Evolutionary conservation across 2,797 vertebrate genomes (phyloP), one percentile per base, ranked within the genome.

Genomic region (Silurus lanzhouensis): DNA sequence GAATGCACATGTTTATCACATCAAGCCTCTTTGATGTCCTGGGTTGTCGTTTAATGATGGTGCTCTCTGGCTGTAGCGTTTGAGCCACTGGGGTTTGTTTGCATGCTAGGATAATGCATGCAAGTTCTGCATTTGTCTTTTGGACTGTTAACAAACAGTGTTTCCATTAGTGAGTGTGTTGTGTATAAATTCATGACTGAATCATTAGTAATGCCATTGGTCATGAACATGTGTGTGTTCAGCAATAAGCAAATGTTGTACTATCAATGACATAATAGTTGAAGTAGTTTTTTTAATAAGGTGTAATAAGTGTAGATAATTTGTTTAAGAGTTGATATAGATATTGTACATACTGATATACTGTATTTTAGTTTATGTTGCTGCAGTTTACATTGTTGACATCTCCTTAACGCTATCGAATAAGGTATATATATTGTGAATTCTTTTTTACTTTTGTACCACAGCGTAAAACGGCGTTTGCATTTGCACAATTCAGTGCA

Each of bases 141-240:
- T 81, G 60, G 83, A 81, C 82, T 83, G 48, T 88, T 83, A 83
- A 85, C 66, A 88, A 80, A 66, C n/a, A 9, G 19, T 55, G 44
- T 63, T 68, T 83, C 60, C 19, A 60, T 75, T 52, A 64, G 77
- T 58, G 19, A 70, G 38, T 25, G 52, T 85, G 68, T 86, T 87
- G 58, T 84, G 74, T 87, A 76, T 86, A 44, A 84, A 52, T 82
- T 67, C 75, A 4, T 72, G 84, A 84, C 67, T 70, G n/a, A 83
- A 38, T 64, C 38, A 58, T 60, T 83, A 61, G 46, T 60, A 38
- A 61, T 63, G 70, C 9, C 25, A 52, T 27, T 81, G 63, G 46
- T 52, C n/a, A 52, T 31, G n/a, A 27, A 64, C 61, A 48, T 57
- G 57, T 46, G 64, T 60, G 67, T 70, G 81, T 57, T 70, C 5